These are phyloP conservation scores for Lithophane semibrunnea DNA, from an alignment of 2,888 invertebrate genomes.

Conservation along the genomic window DNA sequence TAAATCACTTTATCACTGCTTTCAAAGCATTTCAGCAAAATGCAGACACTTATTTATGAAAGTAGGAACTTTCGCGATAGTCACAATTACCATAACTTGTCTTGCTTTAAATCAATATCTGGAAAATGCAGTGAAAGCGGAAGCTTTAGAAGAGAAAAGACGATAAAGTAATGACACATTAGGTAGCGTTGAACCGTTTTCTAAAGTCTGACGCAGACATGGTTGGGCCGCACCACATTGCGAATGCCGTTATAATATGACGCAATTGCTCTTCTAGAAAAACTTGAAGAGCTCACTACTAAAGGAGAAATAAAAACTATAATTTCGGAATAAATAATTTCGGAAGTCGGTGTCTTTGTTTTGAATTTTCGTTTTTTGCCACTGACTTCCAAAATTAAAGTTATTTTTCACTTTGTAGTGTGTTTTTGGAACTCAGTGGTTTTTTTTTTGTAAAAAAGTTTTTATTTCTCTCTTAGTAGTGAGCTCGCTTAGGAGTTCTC, in stretches of 20 bases:
- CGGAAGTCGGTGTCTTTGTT: too few relatives aligned
- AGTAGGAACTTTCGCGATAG: background rate
- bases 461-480: too few relatives aligned
- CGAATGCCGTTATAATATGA: background rate
- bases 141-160: background rate
- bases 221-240: background rate
- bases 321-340: too few relatives aligned
- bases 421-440: too few relatives aligned
- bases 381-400: too few relatives aligned
- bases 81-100: slow-evolving; percentile 6
- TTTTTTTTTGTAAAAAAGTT: too few relatives aligned
- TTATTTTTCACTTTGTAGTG: too few relatives aligned
- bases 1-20: background rate
- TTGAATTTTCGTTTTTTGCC: too few relatives aligned
- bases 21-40: background rate
- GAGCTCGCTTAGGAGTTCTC: too few relatives aligned
- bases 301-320: too few relatives aligned
- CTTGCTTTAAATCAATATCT: background rate
- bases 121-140: background rate
- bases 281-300: too few relatives aligned
- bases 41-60: background rate
- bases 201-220: background rate
- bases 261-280: background rate
- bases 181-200: background rate
- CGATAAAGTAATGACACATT: background rate